These are phyloP conservation scores for Mercenaria mercenaria DNA, from an alignment of 1,140 invertebrate species.

Conservation along the genomic window DNA sequence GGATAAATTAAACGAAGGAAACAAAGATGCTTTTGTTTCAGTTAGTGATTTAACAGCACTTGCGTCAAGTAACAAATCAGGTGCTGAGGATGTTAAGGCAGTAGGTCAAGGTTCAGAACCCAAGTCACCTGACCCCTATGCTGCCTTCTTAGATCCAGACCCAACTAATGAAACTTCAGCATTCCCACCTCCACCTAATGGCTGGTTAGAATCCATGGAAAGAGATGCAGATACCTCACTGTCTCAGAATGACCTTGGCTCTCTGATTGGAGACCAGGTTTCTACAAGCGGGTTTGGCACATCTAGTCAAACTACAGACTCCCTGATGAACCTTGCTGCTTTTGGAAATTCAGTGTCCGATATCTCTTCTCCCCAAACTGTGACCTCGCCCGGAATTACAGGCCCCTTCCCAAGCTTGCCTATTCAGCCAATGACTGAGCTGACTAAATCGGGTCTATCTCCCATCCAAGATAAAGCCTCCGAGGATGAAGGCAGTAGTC, in stretches of 20 bases:
- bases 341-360: not conserved
- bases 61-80: not conserved
- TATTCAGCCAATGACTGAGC: not conserved
- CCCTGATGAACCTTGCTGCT: not conserved
- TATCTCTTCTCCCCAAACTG: not conserved
- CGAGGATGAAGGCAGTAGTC: not conserved
- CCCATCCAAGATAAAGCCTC: not conserved
- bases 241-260: conserved; percentile 14
- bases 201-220: conserved; percentile 51
- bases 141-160: conserved; percentile 13
- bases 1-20: not conserved
- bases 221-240: conserved; percentile 31
- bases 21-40: not conserved
- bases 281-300: not conserved
- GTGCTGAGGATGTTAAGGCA: not conserved
- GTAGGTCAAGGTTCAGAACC: not conserved
- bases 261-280: not conserved
- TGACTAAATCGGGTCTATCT: not conserved
- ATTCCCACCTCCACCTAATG: not conserved
- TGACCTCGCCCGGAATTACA: not conserved
- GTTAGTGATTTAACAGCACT: not conserved
- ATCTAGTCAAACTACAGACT: conserved; percentile 45
- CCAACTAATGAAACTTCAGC: not conserved
- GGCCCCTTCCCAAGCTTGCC: not conserved
- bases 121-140: not conserved